Percentiles rank a stretch among this genome's conserved stretches.
Evolutionary conservation across 2,797 vertebrate genomes (phyloP).

Genomic region (Schizopygopsis pylzovi): DNA sequence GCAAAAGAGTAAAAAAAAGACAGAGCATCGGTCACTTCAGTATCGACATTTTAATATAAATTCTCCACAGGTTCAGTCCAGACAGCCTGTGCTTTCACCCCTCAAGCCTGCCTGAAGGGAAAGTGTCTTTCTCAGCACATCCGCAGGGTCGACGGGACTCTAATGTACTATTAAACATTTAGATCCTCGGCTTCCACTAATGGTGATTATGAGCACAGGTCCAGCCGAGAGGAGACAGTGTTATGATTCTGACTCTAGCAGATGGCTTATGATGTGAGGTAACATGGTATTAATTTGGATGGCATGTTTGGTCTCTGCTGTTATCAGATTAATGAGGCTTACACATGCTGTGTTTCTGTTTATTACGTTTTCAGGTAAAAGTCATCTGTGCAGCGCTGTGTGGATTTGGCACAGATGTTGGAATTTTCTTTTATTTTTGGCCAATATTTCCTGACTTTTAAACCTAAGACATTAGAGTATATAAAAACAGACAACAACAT

Average conservation of each 20-base stretch:
- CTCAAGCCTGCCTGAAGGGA: constrained; percentile 35
- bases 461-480: neutral
- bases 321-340: constrained; percentile 45
- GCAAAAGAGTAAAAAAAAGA: constrained; percentile 25
- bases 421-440: neutral
- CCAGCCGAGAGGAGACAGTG: constrained; percentile 30
- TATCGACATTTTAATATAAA: constrained; percentile 46
- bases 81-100: constrained; percentile 20
- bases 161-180: constrained; percentile 62
- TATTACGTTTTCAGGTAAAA: constrained; percentile 36
- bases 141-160: constrained; percentile 27
- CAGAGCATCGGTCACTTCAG: constrained; percentile 26
- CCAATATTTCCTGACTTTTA: neutral
- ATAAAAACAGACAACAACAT: neutral
- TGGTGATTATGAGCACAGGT: constrained; percentile 45
- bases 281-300: constrained; percentile 46
- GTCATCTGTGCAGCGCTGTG: neutral
- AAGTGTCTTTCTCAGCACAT: constrained; percentile 55
- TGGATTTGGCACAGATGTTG: constrained; percentile 9
- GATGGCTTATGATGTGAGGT: constrained; percentile 41
- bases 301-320: constrained; percentile 43
- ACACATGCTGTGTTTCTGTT: constrained; percentile 26
- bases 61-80: constrained; percentile 30
- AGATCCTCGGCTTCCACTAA: constrained; percentile 46
- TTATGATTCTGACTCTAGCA: constrained; percentile 30